A percentile compares a stretch with the other conserved stretches of the same genome.
Evolutionary conservation across 1,140 invertebrate species (phyloP).

Genomic region (Andricus grossulariae): DNA sequence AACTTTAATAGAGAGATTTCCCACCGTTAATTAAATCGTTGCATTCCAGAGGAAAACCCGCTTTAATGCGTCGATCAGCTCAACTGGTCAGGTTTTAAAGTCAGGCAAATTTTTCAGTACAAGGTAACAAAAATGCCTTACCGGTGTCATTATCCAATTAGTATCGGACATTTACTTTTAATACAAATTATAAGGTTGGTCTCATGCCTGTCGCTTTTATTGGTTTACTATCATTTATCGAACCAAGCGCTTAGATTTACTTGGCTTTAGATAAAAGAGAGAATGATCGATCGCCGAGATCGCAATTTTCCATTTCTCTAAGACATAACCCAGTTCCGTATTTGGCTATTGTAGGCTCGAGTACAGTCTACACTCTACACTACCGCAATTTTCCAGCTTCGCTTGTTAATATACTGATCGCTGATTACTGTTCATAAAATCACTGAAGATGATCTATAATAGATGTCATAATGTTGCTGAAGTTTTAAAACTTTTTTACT

Average conservation of each 20-base stretch:
- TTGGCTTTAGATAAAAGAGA: constrained; percentile 6
- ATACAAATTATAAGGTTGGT: not conserved
- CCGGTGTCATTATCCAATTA: constrained; percentile 11
- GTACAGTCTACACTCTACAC: not conserved
- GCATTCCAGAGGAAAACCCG: too few relatives aligned
- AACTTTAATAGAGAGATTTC: too few relatives aligned
- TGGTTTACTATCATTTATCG: not conserved
- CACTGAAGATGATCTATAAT: too few relatives aligned
- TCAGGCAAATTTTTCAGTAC: constrained; percentile 41
- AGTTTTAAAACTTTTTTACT: too few relatives aligned
- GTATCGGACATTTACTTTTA: not conserved
- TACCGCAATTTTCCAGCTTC: constrained; percentile 35
- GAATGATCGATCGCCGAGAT: constrained; percentile 10
- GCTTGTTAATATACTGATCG: constrained; percentile 1
- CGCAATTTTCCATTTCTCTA: constrained; percentile 33
- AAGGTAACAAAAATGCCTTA: constrained; percentile 28
- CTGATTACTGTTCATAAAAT: not conserved
- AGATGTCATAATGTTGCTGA: too few relatives aligned
- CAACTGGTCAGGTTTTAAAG: not conserved
- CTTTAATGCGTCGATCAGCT: not conserved
- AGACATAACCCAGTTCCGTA: constrained; percentile 56
- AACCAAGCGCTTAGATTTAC: not conserved
- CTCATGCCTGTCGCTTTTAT: not conserved
- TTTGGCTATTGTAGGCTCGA: constrained; percentile 41
- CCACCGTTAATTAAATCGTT: too few relatives aligned